Evolutionary conservation across 2,888 invertebrate species (phyloP).

Genomic region (Axea sp.): DNA sequence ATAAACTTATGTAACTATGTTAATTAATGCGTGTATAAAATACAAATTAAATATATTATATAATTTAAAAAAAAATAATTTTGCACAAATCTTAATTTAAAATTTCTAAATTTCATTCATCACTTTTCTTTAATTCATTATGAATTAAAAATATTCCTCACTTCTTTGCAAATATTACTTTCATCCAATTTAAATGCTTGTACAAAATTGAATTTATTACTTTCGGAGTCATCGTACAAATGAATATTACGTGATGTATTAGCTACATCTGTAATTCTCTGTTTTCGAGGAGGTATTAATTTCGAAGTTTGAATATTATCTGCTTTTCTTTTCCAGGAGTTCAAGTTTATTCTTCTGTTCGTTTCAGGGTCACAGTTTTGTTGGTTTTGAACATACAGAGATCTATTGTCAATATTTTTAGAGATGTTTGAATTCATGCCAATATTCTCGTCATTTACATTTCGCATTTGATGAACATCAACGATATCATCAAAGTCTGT

Average conservation of each 20-base stretch:
- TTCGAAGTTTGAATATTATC: conserved; percentile 12
- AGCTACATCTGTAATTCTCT: conserved; percentile 17
- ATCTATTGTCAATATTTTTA: conserved; percentile 4
- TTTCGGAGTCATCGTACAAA: conserved; percentile 10
- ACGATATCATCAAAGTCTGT: conserved; percentile 45
- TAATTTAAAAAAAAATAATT: too few relatives aligned
- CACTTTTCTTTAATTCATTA: too few relatives aligned
- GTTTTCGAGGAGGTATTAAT: conserved; percentile 22
- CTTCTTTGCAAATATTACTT: conserved; percentile 55
- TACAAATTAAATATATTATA: too few relatives aligned
- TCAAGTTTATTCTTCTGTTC: conserved; percentile 14
- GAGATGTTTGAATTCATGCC: conserved; percentile 32
- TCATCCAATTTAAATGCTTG: conserved; percentile 54
- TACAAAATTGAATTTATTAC: conserved; percentile 19
- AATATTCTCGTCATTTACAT: conserved; percentile 36
- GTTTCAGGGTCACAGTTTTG: conserved; percentile 6
- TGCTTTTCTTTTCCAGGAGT: conserved; percentile 42
- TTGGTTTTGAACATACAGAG: conserved; percentile 8
- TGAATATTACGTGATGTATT: conserved; percentile 17
- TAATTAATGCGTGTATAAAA: too few relatives aligned
- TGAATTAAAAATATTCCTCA: conserved; percentile 17
- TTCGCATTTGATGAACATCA: conserved; percentile 36
- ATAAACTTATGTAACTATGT: too few relatives aligned
- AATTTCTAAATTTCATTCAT: too few relatives aligned
- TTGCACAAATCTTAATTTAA: too few relatives aligned